Base-by-base conservation (phyloP, 2,888 invertebrate species). In the Ctenicera cuprea region DNA sequence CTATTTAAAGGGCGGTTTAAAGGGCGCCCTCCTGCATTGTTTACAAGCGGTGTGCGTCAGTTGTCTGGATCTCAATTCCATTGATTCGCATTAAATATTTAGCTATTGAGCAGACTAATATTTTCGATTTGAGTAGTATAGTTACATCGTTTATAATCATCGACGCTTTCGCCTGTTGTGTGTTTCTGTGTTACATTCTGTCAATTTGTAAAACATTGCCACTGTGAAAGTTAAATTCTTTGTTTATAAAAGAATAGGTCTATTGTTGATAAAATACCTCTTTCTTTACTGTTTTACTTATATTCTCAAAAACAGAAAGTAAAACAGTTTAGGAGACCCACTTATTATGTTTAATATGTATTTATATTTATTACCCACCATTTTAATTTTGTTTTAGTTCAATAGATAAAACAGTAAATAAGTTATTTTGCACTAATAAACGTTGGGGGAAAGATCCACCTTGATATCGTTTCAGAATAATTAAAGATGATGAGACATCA, bases 101-200 rank as follows among this genome's bases (percentile, higher is more conserved):
- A 54, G 50, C 14, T 16, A 26, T 18, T 30, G 65, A 38, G 20
- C 11, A 14, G 50, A 48, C 64, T 14, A 30, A 71, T 48, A 66
- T 71, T 71, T 71, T 71, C 57, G 18, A 48, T 48, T 57, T 30
- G 71, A 57, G 33, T 71, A 71, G 71, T 71, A 71, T 45, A 63
- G 18, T 20, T 22, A 20, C 1, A 12, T 11, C 62, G 33, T 41
- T 62, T 22, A 26, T 43, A 62, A 54, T 66, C 54, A 37, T 66
- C 30, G 65, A 45, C 65, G 67, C 57, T 67, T 67, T 67, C 67
- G 50, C 57, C 41, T 52, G 22, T 20, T 64, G 8, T 33, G 9
- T 33, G 9, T 33, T 26, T 33, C 14, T 57, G 30, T 54, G 16
- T 54, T 67, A 20, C 67, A 41, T 37, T 67, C 57, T 57, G 52